Percentiles rank a stretch among this genome's conserved stretches.
These are phyloP conservation scores for Camponotus fellah DNA, from an alignment of 2,888 invertebrate species.

Conservation along the genomic window DNA sequence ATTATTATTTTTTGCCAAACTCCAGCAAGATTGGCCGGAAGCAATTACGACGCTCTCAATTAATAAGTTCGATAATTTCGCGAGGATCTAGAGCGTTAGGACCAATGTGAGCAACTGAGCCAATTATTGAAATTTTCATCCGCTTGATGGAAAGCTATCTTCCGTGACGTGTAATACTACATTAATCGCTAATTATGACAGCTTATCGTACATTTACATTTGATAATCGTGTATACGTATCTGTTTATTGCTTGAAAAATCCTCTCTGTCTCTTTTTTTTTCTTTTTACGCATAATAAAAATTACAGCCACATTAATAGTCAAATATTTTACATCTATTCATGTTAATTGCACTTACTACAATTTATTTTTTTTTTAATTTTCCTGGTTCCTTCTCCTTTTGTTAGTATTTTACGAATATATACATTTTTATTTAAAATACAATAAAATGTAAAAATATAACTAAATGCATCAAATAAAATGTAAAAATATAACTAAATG, in stretches of 20 bases:
- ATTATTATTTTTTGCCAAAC: constrained; percentile 56
- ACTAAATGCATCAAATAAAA: not conserved
- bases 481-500: not conserved
- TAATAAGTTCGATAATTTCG: constrained; percentile 72
- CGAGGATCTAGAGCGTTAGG: constrained; percentile 69
- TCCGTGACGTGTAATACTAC: constrained; percentile 75
- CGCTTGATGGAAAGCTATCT: constrained; percentile 59
- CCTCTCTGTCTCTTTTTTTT: not conserved
- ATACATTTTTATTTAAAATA: not conserved
- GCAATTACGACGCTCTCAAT: constrained; percentile 70
- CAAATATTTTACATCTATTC: not conserved
- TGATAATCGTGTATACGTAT: not conserved
- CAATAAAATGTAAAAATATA: not conserved
- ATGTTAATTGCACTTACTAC: not conserved
- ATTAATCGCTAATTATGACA: constrained; percentile 80
- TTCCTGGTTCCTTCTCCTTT: not conserved
- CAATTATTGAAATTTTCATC: constrained; percentile 79
- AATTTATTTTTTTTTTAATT: not conserved
- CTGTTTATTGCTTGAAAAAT: not conserved
- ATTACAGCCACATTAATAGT: not conserved
- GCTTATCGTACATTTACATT: constrained; percentile 59
- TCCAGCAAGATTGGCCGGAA: constrained; percentile 69
- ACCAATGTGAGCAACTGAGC: constrained; percentile 63
- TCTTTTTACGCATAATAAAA: not conserved
- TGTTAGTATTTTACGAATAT: not conserved